Percentiles rank a stretch among this genome's conserved stretches.
phyloP scores from a whole-genome alignment of 2,888 invertebrate genomes.

The Aleiodes leptofemur region DNA sequence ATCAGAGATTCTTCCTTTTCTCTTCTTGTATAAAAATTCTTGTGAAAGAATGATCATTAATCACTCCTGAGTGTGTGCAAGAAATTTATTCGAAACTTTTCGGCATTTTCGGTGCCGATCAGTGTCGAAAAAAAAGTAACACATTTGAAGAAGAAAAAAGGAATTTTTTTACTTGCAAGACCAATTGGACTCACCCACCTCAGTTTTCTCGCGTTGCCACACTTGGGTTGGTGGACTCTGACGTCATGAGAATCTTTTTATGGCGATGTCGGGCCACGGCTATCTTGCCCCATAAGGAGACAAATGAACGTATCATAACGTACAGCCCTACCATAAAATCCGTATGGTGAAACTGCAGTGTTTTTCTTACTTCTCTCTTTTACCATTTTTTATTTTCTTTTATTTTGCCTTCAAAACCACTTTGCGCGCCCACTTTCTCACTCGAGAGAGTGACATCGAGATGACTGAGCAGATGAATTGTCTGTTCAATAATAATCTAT shows the following conservation, averaged over 20 bases:
- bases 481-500: neutral
- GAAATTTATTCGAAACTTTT: too few relatives aligned
- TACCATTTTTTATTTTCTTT: constrained; percentile 6
- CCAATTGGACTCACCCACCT: constrained; percentile 33
- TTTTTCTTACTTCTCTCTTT: constrained; percentile 23
- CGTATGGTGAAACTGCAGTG: constrained; percentile 40
- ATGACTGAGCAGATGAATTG: constrained; percentile 21
- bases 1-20: neutral
- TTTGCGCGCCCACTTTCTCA: constrained; percentile 45
- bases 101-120: too few relatives aligned
- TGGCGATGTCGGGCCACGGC: constrained; percentile 61
- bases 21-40: neutral
- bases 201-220: constrained; percentile 54
- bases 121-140: too few relatives aligned
- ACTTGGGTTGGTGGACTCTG: constrained; percentile 58
- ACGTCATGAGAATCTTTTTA: constrained; percentile 62
- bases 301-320: constrained; percentile 54
- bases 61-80: too few relatives aligned
- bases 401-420: constrained; percentile 6
- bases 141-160: too few relatives aligned
- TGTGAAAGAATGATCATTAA: neutral
- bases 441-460: constrained; percentile 13
- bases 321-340: constrained; percentile 46
- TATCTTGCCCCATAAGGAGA: constrained; percentile 65
- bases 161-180: constrained; percentile 1